Evolutionary conservation across 1,140 invertebrate genomes (phyloP), one percentile per base, ranked within the genome.

Genomic region (Drusus annulatus): DNA sequence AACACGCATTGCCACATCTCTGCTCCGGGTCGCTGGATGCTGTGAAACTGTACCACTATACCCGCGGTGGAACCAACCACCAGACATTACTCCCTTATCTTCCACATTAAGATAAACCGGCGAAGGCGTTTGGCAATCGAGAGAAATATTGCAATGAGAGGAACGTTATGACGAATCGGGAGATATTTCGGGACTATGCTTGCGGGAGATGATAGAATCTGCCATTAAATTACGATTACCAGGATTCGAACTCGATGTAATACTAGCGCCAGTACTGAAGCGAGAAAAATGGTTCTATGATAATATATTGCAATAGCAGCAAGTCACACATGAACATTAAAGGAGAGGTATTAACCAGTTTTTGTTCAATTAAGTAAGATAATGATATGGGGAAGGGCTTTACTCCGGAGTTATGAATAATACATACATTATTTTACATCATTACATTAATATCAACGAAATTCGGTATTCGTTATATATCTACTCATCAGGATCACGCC

Each of bases 61-160:
- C 23, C 16, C 21, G 16, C 15, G 2, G 25, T 28, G n/a, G n/a
- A 17, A 31, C 13, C 28, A 28, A 68, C 28, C 28, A n/a, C 28
- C 28, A n/a, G n/a, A 58, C 71, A 58, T 75, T 36, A 58, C 71
- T 58, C 13, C 71, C 54, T 75, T 75, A 75, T 75, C 71, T 23
- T 19, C 19, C 69, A 75, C 71, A 75, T 75, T 75, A 75, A 75
- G 71, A 75, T 75, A 75, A 75, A 75, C 71, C 71, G 10, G 17
- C 50, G 52, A 58, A 71, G 50, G 21, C 54, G 54, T 19, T 58
- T 75, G 45, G 36, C 31, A 71, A 75, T 75, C 25, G 71, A 71
- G 17, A 69, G 68, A 71, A 54, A 52, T 23, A 71, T 25, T 51
- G 50, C 68, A 52, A 19, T 71, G 51, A 71, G 68, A 71, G 51